Base-by-base conservation (phyloP, 2,888 invertebrate genomes). In the Prenolepis imparis region DNA sequence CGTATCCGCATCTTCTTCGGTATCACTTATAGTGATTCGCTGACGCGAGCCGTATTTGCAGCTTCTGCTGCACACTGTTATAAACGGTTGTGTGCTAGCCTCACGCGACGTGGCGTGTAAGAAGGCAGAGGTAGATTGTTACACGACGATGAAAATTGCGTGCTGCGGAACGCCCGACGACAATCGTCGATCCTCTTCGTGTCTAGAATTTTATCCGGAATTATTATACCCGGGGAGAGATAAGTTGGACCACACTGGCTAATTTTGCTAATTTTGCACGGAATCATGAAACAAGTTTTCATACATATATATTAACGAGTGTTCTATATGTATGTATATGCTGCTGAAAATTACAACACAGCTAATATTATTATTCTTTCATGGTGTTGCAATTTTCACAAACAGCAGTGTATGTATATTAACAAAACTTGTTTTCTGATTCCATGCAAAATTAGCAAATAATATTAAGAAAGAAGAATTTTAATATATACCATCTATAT, bases 41-140 rank as follows among this genome's bases (percentile, higher is more conserved):
- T 63, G 64, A 64, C 75, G 82, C 59, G 72, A 84, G 68, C 70
- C 67, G 63, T 64, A 80, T 83, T 86, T 83, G 82, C 59, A 84
- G 82, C 84, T 86, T 82, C 72, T 86, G 82, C 72, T 86, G 82
- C 86, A 82, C 75, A 84, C 64, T 86, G 83, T 88, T 86, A 83
- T 84, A 78, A 85, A 75, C 75, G 24, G 59, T 52, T 21, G 64
- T 41, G 52, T 63, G 64, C 28, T 28, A 21, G 48, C 57, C 18
- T 59, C 21, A 59, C 15, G 18, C 24, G 11, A 66, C 44, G 44
- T 59, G 9, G 67, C 67, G 67, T 48, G 44, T 15, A 28, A n/a
- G n/a, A 59, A 32, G 18, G 18, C 9, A 12, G 12, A 11, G 15
- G 6, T 67, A 57, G 21, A 21, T 55, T 55, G 24, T 52, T 66